These are phyloP conservation scores for Pionites leucogaster DNA, from an alignment of 2,113 vertebrate species.

Conservation along the genomic window DNA sequence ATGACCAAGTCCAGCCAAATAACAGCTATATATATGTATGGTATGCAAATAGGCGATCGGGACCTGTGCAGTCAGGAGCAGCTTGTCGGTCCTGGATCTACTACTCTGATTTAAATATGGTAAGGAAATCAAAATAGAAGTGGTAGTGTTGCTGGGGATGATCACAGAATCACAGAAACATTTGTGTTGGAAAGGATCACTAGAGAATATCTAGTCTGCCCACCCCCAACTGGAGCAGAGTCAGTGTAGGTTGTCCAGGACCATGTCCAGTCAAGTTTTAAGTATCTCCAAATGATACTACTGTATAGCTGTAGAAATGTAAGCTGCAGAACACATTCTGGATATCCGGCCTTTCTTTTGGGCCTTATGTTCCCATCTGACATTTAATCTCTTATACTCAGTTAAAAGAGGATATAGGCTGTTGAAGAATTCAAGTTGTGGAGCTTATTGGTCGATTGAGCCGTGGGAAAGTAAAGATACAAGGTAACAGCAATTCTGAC, in stretches of 20 bases:
- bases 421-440: not conserved
- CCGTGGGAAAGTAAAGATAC: not conserved
- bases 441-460: not conserved
- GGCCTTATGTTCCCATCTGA: not conserved
- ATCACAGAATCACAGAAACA: not conserved
- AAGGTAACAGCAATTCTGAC: not conserved
- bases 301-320: not conserved
- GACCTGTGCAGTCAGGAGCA: conserved; percentile 76
- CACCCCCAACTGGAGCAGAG: not conserved
- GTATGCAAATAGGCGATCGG: conserved; percentile 76
- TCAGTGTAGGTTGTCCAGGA: not conserved
- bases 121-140: conserved; percentile 67
- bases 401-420: not conserved
- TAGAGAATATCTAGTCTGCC: not conserved
- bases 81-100: conserved; percentile 90
- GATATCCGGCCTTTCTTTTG: not conserved
- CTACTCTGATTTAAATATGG: conserved; percentile 90
- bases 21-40: conserved; percentile 87
- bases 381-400: not conserved
- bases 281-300: not conserved
- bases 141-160: not conserved
- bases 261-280: not conserved
- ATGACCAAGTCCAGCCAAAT: conserved; percentile 84
- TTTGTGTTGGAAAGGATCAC: not conserved
- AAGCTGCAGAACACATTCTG: not conserved